Conservation (phyloP, 2,888 invertebrate species). For the Strigamia crassipes region DNA sequence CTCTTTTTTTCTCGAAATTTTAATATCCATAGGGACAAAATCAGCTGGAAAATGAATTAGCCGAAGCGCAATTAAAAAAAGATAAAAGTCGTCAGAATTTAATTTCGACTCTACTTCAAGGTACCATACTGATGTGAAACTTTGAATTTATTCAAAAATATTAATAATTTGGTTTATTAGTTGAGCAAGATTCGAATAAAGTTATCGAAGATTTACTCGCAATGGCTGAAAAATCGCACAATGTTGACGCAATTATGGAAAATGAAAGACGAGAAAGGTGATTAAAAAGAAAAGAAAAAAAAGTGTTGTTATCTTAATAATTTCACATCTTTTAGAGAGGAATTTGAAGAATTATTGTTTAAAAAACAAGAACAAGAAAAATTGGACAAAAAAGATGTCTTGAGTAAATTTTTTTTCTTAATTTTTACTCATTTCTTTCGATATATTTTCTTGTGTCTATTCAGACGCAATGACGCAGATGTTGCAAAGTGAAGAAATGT, state of each 20-base stretch:
- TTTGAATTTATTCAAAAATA: background rate
- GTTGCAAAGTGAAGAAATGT: slow-evolving; percentile 38
- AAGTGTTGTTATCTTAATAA: too few relatives aligned
- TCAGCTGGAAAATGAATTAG: slow-evolving; percentile 43
- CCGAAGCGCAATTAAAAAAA: slow-evolving; percentile 47
- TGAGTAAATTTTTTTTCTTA: slow-evolving; percentile 44
- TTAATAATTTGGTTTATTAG: slow-evolving; percentile 22
- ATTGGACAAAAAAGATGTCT: slow-evolving; percentile 48
- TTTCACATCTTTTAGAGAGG: background rate
- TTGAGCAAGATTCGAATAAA: slow-evolving; percentile 47
- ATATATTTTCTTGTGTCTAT: slow-evolving; percentile 12
- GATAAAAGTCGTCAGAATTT: slow-evolving; percentile 45
- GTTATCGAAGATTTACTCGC: slow-evolving; percentile 46
- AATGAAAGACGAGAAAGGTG: slow-evolving; percentile 47
- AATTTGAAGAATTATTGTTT: slow-evolving; percentile 49
- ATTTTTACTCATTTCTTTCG: background rate
- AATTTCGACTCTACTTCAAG: slow-evolving; percentile 8
- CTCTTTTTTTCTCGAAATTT: background rate
- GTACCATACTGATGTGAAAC: background rate
- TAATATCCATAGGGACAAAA: slow-evolving; percentile 44
- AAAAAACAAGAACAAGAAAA: slow-evolving; percentile 44
- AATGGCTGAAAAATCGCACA: slow-evolving; percentile 33
- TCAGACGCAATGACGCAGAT: slow-evolving; percentile 29
- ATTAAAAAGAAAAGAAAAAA: too few relatives aligned
- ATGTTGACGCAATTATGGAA: slow-evolving; percentile 47